These are phyloP conservation scores for Nilaparvata lugens DNA, from an alignment of 1,140 invertebrate species.

Conservation along the genomic window DNA sequence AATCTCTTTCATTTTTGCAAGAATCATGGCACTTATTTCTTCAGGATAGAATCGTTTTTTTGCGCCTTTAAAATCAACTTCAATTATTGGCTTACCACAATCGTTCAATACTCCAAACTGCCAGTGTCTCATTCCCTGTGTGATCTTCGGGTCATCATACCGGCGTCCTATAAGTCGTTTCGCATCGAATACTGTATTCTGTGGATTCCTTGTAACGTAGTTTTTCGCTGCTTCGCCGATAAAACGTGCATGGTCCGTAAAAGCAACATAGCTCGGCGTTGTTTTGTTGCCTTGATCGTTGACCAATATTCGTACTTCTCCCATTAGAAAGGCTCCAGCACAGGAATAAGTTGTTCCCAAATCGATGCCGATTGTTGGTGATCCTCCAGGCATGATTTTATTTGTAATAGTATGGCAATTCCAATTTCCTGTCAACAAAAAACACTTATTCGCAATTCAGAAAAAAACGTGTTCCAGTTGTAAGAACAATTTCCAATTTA, in stretches of 20 bases:
- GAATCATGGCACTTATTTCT: constrained; percentile 81
- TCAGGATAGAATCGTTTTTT: constrained; percentile 80
- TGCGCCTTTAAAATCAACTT: constrained; percentile 73
- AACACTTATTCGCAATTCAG: too few species aligned
- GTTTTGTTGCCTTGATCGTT: constrained; percentile 97
- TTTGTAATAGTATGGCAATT: too few species aligned
- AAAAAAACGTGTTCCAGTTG: too few species aligned
- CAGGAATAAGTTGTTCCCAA: constrained; percentile 84
- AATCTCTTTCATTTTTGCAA: constrained; percentile 89
- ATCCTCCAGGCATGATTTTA: too few species aligned
- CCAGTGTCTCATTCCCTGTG: constrained; percentile 49
- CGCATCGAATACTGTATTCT: constrained; percentile 80
- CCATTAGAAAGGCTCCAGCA: constrained; percentile 83
- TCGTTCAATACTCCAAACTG: constrained; percentile 39
- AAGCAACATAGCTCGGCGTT: constrained; percentile 94
- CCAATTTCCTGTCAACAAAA: too few species aligned
- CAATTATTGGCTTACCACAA: constrained; percentile 33
- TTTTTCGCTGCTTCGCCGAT: constrained; percentile 97
- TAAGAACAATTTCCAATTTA: too few species aligned
- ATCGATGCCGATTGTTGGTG: constrained; percentile 63
- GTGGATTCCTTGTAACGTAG: constrained; percentile 88
- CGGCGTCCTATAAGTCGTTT: constrained; percentile 39
- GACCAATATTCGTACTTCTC: constrained; percentile 95
- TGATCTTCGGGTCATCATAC: constrained; percentile 43
- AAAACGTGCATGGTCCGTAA: constrained; percentile 92